phyloP scores from a whole-genome alignment of 2,113 vertebrate species.

The Seriola aureovittata region DNA sequence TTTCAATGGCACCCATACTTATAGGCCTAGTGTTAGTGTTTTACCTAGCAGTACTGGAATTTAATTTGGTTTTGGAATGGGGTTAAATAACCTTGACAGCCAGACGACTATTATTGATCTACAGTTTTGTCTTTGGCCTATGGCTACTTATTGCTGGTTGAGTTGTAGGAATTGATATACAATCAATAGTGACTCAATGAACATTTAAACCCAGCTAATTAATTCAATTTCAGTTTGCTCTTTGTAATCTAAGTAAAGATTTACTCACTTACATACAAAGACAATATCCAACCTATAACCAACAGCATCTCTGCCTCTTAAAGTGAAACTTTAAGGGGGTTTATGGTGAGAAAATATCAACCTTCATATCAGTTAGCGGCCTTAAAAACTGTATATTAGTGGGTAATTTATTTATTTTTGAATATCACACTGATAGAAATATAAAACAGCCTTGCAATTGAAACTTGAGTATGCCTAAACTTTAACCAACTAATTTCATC shows the following conservation, averaged over 20 bases:
- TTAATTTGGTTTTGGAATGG: not conserved
- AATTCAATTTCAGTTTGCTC: not conserved
- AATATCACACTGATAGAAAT: not conserved
- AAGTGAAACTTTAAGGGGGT: not conserved
- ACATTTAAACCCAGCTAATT: not conserved
- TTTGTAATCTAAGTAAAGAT: not conserved
- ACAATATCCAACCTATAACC: not conserved
- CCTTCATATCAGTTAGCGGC: not conserved
- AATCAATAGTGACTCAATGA: not conserved
- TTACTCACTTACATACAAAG: not conserved
- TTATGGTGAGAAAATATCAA: constrained; percentile 2
- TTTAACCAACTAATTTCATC: not conserved
- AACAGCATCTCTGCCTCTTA: not conserved
- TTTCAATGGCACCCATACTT: not conserved
- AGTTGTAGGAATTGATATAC: not conserved
- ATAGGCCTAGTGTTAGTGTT: not conserved
- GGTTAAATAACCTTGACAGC: not conserved
- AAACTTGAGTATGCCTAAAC: not conserved
- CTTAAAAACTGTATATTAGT: not conserved
- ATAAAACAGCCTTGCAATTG: not conserved
- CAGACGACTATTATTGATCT: not conserved
- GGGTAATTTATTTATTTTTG: not conserved
- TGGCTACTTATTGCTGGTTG: not conserved
- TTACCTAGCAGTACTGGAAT: not conserved
- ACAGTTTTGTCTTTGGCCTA: not conserved